Evolutionary conservation across 2,888 invertebrate species (phyloP).

Genomic region (Nomada lathburiana): DNA sequence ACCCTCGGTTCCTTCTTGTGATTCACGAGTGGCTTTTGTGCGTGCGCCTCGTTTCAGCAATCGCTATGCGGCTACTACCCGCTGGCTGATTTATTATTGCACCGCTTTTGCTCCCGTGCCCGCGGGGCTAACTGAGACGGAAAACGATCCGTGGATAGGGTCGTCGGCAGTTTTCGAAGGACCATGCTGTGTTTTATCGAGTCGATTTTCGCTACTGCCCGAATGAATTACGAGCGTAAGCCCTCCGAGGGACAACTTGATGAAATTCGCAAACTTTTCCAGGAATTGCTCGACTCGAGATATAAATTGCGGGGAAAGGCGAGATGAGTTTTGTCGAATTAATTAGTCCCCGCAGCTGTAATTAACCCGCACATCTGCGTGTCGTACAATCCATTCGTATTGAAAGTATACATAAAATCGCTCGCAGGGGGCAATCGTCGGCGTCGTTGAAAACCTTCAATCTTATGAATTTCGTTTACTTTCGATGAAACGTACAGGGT

Average conservation of each 20-base stretch:
- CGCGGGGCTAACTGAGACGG: background rate
- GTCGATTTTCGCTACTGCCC: constrained; percentile 17
- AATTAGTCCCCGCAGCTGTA: background rate
- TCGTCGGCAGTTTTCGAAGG: constrained; percentile 18
- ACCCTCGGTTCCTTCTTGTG: constrained; percentile 40
- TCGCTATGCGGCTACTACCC: constrained; percentile 34
- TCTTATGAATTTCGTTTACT: no score
- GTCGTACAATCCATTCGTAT: background rate
- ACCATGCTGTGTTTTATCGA: constrained; percentile 10
- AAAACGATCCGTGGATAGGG: constrained; percentile 1
- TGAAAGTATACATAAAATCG: background rate
- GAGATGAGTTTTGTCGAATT: background rate
- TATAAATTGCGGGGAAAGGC: background rate
- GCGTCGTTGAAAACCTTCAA: background rate
- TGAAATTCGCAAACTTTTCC: constrained; percentile 1
- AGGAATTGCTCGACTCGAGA: background rate
- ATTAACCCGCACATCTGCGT: background rate
- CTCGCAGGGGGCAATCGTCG: background rate
- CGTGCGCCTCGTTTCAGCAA: constrained; percentile 41
- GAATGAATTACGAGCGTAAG: constrained; percentile 8
- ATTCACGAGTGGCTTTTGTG: constrained; percentile 52
- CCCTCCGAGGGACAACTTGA: background rate
- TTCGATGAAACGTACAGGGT: no score
- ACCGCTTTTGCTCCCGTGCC: constrained; percentile 2
- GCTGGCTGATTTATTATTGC: constrained; percentile 56